These are phyloP conservation scores for Elaeidobius kamerunicus DNA, from an alignment of 2,888 invertebrate genomes.

Conservation along the genomic window DNA sequence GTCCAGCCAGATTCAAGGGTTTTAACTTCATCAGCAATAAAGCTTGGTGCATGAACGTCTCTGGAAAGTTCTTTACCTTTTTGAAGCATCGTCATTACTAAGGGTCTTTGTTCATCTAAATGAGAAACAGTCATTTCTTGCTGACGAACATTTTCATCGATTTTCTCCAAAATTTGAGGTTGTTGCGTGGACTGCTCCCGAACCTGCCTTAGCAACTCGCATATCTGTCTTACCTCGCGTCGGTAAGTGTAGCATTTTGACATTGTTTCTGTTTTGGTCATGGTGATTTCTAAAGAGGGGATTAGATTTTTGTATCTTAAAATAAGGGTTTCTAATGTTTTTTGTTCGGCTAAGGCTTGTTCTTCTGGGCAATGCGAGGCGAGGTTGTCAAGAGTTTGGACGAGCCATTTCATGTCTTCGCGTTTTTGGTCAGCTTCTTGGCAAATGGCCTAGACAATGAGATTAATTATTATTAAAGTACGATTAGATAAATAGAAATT, in stretches of 20 bases:
- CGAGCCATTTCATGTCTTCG: constrained; percentile 94
- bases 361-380: constrained; percentile 77
- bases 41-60: constrained; percentile 82
- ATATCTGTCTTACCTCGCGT: constrained; percentile 83
- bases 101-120: constrained; percentile 78
- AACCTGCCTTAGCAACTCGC: constrained; percentile 72
- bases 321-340: constrained; percentile 76
- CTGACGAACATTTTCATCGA: constrained; percentile 72
- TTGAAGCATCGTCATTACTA: constrained; percentile 87
- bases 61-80: constrained; percentile 85
- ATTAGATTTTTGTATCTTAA: constrained; percentile 87
- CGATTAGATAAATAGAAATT: constrained; percentile 16
- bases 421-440: constrained; percentile 86
- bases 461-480: too few relatives aligned
- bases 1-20: constrained; percentile 87
- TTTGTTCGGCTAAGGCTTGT: constrained; percentile 78
- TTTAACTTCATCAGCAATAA: constrained; percentile 79
- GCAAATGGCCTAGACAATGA: constrained; percentile 72
- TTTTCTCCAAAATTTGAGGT: constrained; percentile 67
- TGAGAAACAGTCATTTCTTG: constrained; percentile 81
- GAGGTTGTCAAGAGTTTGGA: constrained; percentile 84
- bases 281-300: constrained; percentile 88
- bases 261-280: constrained; percentile 89
- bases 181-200: constrained; percentile 68
- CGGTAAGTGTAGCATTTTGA: constrained; percentile 91